Percentiles rank a stretch among this genome's conserved stretches.
These are phyloP conservation scores for Chrysomela aeneicollis DNA, from an alignment of 2,888 invertebrate genomes.

Conservation along the genomic window DNA sequence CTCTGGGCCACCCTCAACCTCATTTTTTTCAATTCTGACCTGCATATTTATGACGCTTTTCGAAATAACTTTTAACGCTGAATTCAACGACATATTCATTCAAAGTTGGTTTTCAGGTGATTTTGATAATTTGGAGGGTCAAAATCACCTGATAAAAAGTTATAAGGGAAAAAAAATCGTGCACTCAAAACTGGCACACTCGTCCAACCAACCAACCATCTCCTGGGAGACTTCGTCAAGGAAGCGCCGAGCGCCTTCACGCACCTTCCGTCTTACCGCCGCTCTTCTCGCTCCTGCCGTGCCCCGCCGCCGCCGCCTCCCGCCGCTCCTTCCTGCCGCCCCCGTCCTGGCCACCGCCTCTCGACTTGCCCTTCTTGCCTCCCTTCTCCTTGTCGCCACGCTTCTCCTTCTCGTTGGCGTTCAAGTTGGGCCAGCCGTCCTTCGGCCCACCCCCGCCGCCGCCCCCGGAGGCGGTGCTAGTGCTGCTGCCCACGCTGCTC, in stretches of 20 bases:
- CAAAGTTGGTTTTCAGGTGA: too few species aligned
- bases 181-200: not conserved
- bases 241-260: too few species aligned
- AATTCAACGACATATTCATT: too few species aligned
- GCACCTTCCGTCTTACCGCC: slow-evolving; percentile 30
- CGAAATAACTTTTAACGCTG: too few species aligned
- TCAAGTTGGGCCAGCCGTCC: slow-evolving; percentile 57
- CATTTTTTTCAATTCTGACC: too few species aligned
- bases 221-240: too few species aligned
- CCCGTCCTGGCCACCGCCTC: slow-evolving; percentile 26
- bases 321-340: slow-evolving; percentile 39
- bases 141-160: too few species aligned
- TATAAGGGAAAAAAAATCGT: too few species aligned
- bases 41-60: too few species aligned
- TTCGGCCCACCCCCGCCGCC: slow-evolving; percentile 45
- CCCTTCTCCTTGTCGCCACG: slow-evolving; percentile 50
- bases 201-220: too few species aligned
- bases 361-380: slow-evolving; percentile 53
- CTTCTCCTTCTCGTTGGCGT: slow-evolving; percentile 51
- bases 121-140: too few species aligned
- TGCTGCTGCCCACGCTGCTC: slow-evolving; percentile 40
- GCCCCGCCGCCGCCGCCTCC: slow-evolving; percentile 30
- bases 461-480: slow-evolving; percentile 37
- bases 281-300: slow-evolving; percentile 38
- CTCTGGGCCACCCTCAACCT: too few species aligned